Conservation (phyloP, 2,113 vertebrate genomes). For the Ameiurus melas region DNA sequence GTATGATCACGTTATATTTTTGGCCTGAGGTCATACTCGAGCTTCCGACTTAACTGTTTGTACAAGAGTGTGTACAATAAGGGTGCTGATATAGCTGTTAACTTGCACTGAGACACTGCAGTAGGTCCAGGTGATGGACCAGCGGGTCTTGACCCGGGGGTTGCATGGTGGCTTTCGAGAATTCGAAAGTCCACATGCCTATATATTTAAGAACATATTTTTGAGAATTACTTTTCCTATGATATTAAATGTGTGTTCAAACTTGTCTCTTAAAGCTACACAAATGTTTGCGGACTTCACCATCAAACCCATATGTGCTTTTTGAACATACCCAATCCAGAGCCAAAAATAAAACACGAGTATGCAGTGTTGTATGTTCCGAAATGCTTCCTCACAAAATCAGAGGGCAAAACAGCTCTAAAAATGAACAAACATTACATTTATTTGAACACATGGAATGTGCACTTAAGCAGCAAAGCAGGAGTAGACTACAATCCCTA, state of each 20-base stretch:
- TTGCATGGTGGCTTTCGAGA: not conserved
- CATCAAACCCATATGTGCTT: not conserved
- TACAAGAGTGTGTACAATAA: not conserved
- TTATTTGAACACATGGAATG: not conserved
- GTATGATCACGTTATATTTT: not conserved
- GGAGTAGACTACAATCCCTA: not conserved
- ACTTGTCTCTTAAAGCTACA: not conserved
- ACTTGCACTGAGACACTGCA: constrained; percentile 38
- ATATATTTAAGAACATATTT: not conserved
- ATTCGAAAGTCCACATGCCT: not conserved
- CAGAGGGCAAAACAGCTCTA: not conserved
- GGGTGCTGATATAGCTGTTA: constrained; percentile 2
- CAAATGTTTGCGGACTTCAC: not conserved
- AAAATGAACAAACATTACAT: not conserved
- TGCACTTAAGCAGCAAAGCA: not conserved
- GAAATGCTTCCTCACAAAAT: not conserved
- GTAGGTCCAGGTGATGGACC: constrained; percentile 1
- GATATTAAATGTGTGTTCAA: not conserved
- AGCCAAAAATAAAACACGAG: not conserved
- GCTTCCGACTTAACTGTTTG: not conserved
- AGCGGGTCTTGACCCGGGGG: not conserved
- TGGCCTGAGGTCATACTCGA: not conserved
- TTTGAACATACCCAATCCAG: not conserved
- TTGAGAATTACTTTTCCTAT: not conserved
- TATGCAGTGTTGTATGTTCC: not conserved